Evolutionary conservation across 64 coral and sea anemone species (phyloP).

Genomic region (Porites australiensis): DNA sequence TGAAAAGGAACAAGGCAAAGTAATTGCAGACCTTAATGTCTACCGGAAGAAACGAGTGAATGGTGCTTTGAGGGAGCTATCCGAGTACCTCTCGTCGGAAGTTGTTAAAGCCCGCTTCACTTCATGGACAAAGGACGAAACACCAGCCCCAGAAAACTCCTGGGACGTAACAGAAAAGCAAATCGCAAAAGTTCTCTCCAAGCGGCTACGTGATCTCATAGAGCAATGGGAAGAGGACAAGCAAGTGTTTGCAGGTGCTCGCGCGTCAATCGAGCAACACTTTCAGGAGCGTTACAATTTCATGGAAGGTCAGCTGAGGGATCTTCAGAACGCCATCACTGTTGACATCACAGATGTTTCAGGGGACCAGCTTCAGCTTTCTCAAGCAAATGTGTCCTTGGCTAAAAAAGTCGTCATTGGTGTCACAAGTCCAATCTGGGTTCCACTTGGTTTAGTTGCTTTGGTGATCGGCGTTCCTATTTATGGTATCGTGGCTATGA

Average conservation of each 20-base stretch:
- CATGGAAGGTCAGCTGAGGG: neutral
- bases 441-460: too few species aligned
- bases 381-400: too few species aligned
- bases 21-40: neutral
- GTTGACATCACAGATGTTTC: too few species aligned
- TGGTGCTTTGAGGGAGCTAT: neutral
- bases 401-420: too few species aligned
- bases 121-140: neutral
- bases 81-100: neutral
- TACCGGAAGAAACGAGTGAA: neutral
- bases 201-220: neutral
- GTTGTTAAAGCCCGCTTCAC: neutral
- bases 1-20: neutral
- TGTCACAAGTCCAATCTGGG: too few species aligned
- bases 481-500: neutral
- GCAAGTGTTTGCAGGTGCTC: constrained; percentile 1
- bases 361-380: too few species aligned
- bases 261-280: neutral
- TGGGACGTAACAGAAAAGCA: neutral
- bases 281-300: neutral
- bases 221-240: constrained; percentile 19
- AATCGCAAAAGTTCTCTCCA: neutral
- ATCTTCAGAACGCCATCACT: neutral
- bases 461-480: neutral
- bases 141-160: neutral